Conservation (phyloP, 2,797 vertebrate genomes). For the Poliocrania exsul region DNA sequence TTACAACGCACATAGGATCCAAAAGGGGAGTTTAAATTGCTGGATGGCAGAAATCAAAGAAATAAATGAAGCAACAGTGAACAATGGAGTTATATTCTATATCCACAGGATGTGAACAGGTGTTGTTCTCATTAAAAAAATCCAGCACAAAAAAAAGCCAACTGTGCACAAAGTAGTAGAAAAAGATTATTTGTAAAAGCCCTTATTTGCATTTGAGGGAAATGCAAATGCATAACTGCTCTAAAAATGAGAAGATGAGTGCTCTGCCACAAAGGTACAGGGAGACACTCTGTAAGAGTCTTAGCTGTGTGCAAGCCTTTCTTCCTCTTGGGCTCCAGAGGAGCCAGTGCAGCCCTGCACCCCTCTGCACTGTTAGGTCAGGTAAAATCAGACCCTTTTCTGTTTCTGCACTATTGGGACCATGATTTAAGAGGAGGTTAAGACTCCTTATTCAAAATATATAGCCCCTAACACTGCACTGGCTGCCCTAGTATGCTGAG, state of each 20-base stretch:
- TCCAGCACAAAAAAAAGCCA: not conserved
- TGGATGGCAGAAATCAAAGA: not conserved
- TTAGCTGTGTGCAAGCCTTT: not conserved
- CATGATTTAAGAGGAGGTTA: rapidly evolving
- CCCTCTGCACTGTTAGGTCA: not conserved
- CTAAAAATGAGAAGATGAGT: not conserved
- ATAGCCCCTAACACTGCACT: not conserved
- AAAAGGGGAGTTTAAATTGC: not conserved
- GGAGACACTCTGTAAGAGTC: not conserved
- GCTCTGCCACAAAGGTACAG: not conserved
- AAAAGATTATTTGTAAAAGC: not conserved
- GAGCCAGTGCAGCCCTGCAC: not conserved
- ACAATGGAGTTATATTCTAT: not conserved
- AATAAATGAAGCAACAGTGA: not conserved
- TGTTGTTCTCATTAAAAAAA: not conserved
- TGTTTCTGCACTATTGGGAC: not conserved
- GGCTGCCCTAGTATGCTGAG: not conserved
- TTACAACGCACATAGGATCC: not conserved
- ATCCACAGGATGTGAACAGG: not conserved
- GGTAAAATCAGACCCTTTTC: not conserved
- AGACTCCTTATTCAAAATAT: not conserved
- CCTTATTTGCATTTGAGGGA: not conserved
- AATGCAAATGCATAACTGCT: not conserved
- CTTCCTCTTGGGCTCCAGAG: not conserved
- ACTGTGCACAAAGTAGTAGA: not conserved